Conservation (phyloP, 2,888 invertebrate species). For the Morinoia aosen region DNA sequence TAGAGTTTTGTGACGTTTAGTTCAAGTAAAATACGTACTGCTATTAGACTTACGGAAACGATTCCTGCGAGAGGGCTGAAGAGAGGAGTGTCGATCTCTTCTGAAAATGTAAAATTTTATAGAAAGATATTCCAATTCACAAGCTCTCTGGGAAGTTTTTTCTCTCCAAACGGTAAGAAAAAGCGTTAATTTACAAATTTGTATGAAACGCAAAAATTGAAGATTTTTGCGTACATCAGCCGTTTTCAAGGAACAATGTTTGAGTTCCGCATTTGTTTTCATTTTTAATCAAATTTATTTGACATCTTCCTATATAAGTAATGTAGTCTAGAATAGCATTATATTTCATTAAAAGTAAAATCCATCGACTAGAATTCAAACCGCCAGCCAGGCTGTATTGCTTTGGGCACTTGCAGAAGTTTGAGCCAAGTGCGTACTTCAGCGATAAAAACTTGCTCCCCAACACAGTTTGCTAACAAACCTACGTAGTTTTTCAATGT, state of each 20-base stretch:
- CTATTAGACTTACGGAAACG: not conserved
- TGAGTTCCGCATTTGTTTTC: not conserved
- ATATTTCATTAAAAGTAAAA: not conserved
- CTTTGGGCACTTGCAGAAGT: too few relatives aligned
- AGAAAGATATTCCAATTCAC: not conserved
- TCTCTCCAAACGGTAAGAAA: constrained; percentile 20
- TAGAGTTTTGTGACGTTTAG: not conserved
- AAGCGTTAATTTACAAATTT: not conserved
- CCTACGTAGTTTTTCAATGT: too few relatives aligned
- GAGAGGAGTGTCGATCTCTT: not conserved
- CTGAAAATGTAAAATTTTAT: constrained; percentile 7
- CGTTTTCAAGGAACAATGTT: not conserved
- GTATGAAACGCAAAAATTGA: not conserved
- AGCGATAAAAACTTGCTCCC: too few relatives aligned
- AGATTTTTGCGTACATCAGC: not conserved
- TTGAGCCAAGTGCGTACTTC: too few relatives aligned
- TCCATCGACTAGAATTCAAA: not conserved
- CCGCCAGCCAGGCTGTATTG: too few relatives aligned
- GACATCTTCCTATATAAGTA: not conserved
- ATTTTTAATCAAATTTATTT: not conserved
- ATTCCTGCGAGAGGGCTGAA: not conserved
- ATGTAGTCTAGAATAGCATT: not conserved
- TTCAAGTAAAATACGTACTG: not conserved
- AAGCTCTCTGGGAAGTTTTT: not conserved
- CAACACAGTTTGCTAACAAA: too few relatives aligned